Evolutionary conservation across 2,797 vertebrate species (phyloP).

Genomic region (Pelodytes ibericus): DNA sequence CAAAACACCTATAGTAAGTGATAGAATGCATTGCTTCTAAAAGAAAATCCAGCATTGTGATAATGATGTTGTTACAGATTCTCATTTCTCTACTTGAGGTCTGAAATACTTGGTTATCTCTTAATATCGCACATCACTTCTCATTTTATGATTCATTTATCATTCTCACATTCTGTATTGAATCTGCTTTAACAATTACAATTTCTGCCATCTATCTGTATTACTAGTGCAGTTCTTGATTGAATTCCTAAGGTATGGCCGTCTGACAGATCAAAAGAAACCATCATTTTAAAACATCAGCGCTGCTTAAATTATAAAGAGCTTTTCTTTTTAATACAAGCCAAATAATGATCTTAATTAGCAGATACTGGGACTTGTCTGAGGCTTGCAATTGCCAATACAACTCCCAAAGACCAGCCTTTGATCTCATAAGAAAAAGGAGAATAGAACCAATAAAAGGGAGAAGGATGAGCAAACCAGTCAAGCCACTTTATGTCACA

Average conservation of each 20-base stretch:
- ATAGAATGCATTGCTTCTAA: background rate
- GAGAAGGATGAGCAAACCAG: no score
- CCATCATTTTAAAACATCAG: background rate
- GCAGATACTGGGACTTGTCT: background rate
- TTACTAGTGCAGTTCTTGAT: slow-evolving; percentile 5
- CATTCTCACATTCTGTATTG: slow-evolving; percentile 29
- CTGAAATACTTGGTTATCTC: slow-evolving; percentile 26
- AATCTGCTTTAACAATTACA: slow-evolving; percentile 42
- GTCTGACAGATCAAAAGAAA: slow-evolving; percentile 5
- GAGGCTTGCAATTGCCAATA: background rate
- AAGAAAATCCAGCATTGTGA: background rate
- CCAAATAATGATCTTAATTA: background rate
- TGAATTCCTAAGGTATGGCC: slow-evolving; percentile 23
- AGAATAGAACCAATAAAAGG: no score
- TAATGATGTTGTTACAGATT: slow-evolving; percentile 4
- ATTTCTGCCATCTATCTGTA: slow-evolving; percentile 29
- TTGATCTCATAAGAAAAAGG: background rate
- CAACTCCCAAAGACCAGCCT: background rate
- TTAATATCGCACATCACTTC: slow-evolving; percentile 28
- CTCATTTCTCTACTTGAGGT: slow-evolving; percentile 13
- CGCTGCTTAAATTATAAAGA: background rate
- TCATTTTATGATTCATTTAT: slow-evolving; percentile 49
- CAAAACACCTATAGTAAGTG: no score
- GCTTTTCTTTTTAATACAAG: background rate
- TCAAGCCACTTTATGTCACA: no score